Evolutionary conservation across 2,113 vertebrate genomes (phyloP).

Genomic region (Microtus ochrogaster): DNA sequence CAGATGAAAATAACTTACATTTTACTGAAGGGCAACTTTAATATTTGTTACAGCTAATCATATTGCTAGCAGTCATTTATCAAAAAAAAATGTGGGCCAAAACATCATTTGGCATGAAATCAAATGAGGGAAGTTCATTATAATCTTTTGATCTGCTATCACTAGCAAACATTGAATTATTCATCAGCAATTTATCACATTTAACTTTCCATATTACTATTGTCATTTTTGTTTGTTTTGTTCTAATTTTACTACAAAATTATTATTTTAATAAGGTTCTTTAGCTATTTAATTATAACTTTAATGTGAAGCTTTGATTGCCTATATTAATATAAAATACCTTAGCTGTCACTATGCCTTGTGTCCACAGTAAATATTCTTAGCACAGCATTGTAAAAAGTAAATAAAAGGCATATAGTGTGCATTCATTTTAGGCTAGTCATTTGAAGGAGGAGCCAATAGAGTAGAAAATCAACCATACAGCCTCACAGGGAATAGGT

Average conservation of each 20-base stretch:
- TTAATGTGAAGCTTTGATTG: constrained; percentile 78
- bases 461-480: constrained; percentile 68
- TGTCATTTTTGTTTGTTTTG: constrained; percentile 51
- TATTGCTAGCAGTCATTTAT: constrained; percentile 56
- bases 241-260: constrained; percentile 64
- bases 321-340: constrained; percentile 81
- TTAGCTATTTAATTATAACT: constrained; percentile 80
- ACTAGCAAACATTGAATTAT: constrained; percentile 74
- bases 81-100: constrained; percentile 59
- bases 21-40: background rate
- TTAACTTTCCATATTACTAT: constrained; percentile 60
- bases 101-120: constrained; percentile 68
- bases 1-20: background rate
- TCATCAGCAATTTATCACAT: constrained; percentile 72
- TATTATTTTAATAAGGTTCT: constrained; percentile 55
- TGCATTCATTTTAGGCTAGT: constrained; percentile 73
- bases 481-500: background rate
- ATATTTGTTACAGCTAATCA: constrained; percentile 8
- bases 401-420: constrained; percentile 67
- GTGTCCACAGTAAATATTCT: constrained; percentile 69
- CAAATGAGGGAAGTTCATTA: constrained; percentile 79
- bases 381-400: constrained; percentile 41
- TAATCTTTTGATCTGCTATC: constrained; percentile 75
- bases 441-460: constrained; percentile 72
- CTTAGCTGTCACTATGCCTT: constrained; percentile 77